Conservation (phyloP, 2,113 vertebrate species). For the Ornithorhynchus anatinus region DNA sequence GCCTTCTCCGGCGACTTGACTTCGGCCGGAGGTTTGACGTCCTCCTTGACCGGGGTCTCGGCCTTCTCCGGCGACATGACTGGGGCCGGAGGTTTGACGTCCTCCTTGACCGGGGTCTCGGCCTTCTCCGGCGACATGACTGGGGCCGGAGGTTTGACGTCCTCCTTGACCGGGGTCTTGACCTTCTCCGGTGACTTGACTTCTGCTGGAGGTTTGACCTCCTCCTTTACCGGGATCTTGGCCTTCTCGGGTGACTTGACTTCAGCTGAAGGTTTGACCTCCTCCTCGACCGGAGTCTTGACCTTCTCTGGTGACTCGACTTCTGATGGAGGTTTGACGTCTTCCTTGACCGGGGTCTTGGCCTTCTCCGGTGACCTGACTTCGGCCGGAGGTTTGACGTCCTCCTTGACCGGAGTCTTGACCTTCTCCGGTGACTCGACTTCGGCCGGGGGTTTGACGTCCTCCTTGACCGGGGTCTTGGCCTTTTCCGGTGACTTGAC, state of each 20-base stretch:
- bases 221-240: not conserved
- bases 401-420: conserved; percentile 1
- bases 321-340: conserved; percentile 28
- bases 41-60: not conserved
- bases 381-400: not conserved
- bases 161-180: conserved; percentile 57
- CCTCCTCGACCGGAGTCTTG: conserved; percentile 1
- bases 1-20: not conserved
- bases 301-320: conserved; percentile 15
- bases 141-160: conserved; percentile 34
- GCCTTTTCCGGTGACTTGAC: not conserved
- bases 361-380: conserved; percentile 11
- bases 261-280: not conserved
- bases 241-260: too few species aligned
- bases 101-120: not conserved
- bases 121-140: conserved; percentile 18
- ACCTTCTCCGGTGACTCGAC: not conserved
- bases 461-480: not conserved
- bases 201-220: not conserved
- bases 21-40: not conserved
- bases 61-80: not conserved
- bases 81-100: not conserved
- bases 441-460: not conserved
- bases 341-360: conserved; percentile 6
- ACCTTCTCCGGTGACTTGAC: conserved; percentile 44